Base-by-base conservation (phyloP, 2,888 invertebrate species). In the Halictus ligatus region DNA sequence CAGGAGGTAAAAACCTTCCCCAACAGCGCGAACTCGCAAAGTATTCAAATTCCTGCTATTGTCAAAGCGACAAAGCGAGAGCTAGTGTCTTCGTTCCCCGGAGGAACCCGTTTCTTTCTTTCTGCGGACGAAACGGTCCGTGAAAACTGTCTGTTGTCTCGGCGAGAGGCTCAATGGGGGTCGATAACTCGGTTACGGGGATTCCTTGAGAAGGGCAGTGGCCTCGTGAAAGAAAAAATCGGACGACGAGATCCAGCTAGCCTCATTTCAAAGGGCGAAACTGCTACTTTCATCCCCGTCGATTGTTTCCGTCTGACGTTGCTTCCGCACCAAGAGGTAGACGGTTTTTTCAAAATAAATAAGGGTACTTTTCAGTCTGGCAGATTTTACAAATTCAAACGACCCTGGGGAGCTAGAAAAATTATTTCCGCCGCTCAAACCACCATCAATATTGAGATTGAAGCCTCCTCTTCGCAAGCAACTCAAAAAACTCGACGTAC, bases 61-160 rank as follows among this genome's bases (percentile, higher is more conserved):
- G 29, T 64, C 64, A 64, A 64, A 64, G 64, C 7, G 64, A 64
- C 64, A 64, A 64, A 64, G 64, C 25, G 25, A 60, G 15, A 13
- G 29, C 21, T 4, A 21, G 64, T 15, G 64, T 64, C 64, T 64
- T 29, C 15, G 13, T 29, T 64, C 25, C 25, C 15, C 58, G 13
- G 29, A 64, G 29, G 15, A 64, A 15, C 64, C 15, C 29, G 25
- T 15, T 15, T 64, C 29, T 29, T 15, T 25, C 29, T 29, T 64
- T 64, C 13, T 29, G 13, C 7, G 15, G 29, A 4, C 25, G 29
- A 15, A 64, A 64, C 60, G 60, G 29, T 29, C 60, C 60, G 25
- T 64, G 60, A 29, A 64, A 29, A 64, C 29, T 29, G 29, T 64
- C 60, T 29, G 60, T 64, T 64, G 60, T 64, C 60, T 64, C 60